Conservation (phyloP, 1,140 invertebrate genomes). For the Adelges cooleyi region DNA sequence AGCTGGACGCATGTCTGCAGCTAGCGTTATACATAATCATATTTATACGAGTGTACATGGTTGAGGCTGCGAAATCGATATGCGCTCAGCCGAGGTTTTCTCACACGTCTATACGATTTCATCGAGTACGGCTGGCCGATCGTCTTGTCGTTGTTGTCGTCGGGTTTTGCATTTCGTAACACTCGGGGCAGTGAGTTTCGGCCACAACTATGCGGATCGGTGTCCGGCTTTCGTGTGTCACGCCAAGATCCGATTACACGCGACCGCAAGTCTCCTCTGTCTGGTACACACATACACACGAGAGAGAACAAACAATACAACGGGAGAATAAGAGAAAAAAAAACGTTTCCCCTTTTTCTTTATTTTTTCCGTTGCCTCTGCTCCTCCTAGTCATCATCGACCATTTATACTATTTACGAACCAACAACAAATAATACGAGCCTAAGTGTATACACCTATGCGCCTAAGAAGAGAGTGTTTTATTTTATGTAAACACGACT, state of each 20-base stretch:
- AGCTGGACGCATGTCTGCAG: too few species aligned
- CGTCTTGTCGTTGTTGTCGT: background rate
- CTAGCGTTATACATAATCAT: too few species aligned
- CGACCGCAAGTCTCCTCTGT: slow-evolving; percentile 16
- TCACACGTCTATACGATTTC: background rate
- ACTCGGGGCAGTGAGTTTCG: background rate
- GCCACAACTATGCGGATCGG: slow-evolving; percentile 18
- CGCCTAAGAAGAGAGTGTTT: background rate
- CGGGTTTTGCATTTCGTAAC: slow-evolving; percentile 3
- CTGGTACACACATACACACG: background rate
- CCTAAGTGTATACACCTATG: background rate
- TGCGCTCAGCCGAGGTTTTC: background rate
- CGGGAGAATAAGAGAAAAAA: too few species aligned
- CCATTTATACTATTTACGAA: too few species aligned
- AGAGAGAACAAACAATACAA: background rate
- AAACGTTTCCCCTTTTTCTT: too few species aligned
- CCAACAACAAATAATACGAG: too few species aligned
- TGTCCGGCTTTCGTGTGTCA: slow-evolving; percentile 24
- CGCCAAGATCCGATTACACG: slow-evolving; percentile 23
- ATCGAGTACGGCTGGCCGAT: background rate
- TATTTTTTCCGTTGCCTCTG: too few species aligned
- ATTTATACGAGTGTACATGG: too few species aligned
- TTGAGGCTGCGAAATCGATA: slow-evolving; percentile 12
- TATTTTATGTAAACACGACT: slow-evolving; percentile 25
- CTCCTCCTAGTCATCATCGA: too few species aligned